Evolutionary conservation across 2,888 invertebrate genomes (phyloP).

Genomic region (Steinernema hermaphroditum): DNA sequence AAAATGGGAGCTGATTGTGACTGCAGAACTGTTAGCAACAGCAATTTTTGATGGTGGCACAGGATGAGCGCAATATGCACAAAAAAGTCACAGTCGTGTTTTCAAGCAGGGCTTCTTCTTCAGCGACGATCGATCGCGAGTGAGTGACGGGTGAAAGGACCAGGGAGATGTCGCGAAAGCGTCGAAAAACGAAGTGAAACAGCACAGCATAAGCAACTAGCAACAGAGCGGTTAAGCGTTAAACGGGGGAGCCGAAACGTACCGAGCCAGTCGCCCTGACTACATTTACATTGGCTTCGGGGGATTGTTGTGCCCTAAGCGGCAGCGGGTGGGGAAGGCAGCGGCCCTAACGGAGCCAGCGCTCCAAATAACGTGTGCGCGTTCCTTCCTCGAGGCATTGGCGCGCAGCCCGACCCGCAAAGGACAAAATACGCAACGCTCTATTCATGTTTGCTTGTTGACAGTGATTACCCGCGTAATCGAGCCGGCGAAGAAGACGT

Average conservation of each 20-base stretch:
- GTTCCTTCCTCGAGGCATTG: neutral
- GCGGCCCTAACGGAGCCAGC: neutral
- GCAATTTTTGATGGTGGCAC: no score
- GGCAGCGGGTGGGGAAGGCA: neutral
- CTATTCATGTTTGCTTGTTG: slow-evolving; percentile 10
- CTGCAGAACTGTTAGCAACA: no score
- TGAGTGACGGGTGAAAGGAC: no score
- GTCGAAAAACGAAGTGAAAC: no score
- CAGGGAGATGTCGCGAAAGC: no score
- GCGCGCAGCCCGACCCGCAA: neutral
- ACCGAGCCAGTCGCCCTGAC: neutral
- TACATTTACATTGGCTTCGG: neutral
- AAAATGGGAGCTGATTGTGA: no score
- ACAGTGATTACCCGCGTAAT: slow-evolving; percentile 5
- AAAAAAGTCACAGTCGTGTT: no score
- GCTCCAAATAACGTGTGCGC: slow-evolving; percentile 8
- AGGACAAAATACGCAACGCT: neutral
- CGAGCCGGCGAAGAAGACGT: neutral
- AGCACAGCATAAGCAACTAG: no score
- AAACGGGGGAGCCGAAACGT: neutral
- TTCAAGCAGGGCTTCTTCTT: no score
- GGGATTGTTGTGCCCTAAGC: neutral
- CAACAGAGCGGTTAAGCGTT: neutral
- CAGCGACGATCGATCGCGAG: no score
- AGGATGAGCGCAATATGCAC: no score